phyloP scores from a whole-genome alignment of 1,140 invertebrate genomes.

The Ptiloglossa arizonensis region DNA sequence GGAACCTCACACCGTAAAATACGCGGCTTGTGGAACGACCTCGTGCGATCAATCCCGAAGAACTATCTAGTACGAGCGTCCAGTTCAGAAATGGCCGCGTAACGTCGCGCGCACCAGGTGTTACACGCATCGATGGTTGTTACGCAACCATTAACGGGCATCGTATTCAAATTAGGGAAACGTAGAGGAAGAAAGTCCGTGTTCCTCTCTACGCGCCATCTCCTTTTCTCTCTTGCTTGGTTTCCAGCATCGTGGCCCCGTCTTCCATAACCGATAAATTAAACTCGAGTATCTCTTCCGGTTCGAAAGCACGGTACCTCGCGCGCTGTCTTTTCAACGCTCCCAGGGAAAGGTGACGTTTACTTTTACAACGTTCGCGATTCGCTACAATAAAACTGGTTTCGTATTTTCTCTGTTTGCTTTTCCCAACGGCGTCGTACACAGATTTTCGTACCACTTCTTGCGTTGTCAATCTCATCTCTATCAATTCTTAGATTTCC shows the following conservation, averaged over 20 bases:
- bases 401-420: no score
- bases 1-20: no score
- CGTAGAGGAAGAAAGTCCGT: not conserved
- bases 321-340: not conserved
- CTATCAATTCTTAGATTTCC: no score
- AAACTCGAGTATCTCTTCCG: slow-evolving; percentile 69
- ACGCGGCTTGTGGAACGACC: no score
- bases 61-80: not conserved
- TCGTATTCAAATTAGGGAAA: slow-evolving; percentile 36
- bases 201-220: not conserved
- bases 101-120: not conserved
- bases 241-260: slow-evolving; percentile 45
- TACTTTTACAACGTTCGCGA: not conserved
- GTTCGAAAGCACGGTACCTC: slow-evolving; percentile 61
- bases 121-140: not conserved
- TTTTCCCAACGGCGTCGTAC: no score
- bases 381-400: not conserved
- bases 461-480: no score
- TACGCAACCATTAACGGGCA: not conserved
- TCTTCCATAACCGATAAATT: slow-evolving; percentile 71
- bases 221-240: not conserved
- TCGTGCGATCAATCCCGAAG: not conserved
- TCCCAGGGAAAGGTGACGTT: not conserved
- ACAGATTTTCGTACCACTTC: no score
- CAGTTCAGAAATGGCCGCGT: not conserved